Percentiles rank a stretch among this genome's conserved stretches.
phyloP scores from a whole-genome alignment of 2,113 vertebrate species.

The Galemys pyrenaicus region DNA sequence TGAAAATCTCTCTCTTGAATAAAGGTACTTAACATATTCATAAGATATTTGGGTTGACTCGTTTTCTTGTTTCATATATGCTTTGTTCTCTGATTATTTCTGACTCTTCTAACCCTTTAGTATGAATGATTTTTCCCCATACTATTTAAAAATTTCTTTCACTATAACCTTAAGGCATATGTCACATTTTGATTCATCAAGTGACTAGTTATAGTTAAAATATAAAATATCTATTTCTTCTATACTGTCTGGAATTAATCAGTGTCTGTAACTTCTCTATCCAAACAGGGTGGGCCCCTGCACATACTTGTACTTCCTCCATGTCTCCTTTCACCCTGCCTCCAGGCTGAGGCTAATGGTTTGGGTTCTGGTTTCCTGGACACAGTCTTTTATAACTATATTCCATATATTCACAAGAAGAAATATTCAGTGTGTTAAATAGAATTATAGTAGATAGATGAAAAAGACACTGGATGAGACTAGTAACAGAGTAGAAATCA shows the following conservation, averaged over 20 bases:
- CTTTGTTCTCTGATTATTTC: not conserved
- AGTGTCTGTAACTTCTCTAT: not conserved
- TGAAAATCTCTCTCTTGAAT: slow-evolving; percentile 28
- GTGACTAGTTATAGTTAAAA: not conserved
- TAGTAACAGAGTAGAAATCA: not conserved
- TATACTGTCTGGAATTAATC: not conserved
- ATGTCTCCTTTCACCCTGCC: not conserved
- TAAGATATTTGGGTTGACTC: not conserved
- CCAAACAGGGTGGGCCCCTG: not conserved
- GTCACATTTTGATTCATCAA: not conserved
- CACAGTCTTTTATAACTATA: not conserved
- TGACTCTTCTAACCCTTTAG: not conserved
- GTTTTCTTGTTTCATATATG: not conserved
- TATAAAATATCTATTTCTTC: not conserved
- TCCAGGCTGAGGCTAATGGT: not conserved
- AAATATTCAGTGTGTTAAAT: not conserved
- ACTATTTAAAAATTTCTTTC: not conserved
- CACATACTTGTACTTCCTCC: not conserved
- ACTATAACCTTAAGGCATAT: not conserved
- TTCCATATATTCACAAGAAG: not conserved
- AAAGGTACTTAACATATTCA: not conserved
- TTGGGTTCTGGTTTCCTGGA: not conserved
- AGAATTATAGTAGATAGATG: not conserved
- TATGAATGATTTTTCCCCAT: not conserved
- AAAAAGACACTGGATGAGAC: not conserved